phyloP scores from a whole-genome alignment of 2,113 vertebrate genomes.

The Colossoma macropomum region DNA sequence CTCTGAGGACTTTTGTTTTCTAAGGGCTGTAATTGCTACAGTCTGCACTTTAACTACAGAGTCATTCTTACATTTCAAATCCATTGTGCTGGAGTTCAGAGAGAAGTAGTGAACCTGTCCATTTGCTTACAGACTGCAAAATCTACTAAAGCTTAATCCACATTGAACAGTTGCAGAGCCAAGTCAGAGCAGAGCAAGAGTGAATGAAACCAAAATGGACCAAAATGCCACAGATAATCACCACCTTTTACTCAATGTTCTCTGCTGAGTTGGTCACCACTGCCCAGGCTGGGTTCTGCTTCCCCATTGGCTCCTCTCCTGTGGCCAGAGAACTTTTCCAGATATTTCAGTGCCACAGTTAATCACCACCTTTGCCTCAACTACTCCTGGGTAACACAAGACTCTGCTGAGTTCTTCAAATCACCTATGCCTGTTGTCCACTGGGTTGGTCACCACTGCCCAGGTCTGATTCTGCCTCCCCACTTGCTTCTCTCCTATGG shows the following conservation, averaged over 20 bases:
- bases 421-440: slow-evolving; percentile 55
- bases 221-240: background rate
- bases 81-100: background rate
- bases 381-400: too few species aligned
- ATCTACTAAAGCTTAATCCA: too few species aligned
- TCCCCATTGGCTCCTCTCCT: too few species aligned
- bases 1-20: background rate
- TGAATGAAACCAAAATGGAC: background rate
- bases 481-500: slow-evolving; percentile 46
- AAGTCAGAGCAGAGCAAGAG: background rate
- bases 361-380: too few species aligned
- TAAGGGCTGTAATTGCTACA: background rate
- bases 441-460: slow-evolving; percentile 67
- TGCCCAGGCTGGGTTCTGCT: too few species aligned
- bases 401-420: background rate
- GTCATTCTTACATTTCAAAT: background rate
- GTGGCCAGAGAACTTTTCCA: too few species aligned
- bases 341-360: too few species aligned
- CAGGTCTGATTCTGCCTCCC: slow-evolving; percentile 69
- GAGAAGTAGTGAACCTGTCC: background rate
- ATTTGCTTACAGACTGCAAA: background rate
- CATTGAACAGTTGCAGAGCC: background rate
- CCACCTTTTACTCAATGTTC: background rate
- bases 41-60: background rate
- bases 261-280: background rate